These are phyloP conservation scores for Bombus consobrinus DNA, from an alignment of 1,140 invertebrate genomes.

Conservation along the genomic window DNA sequence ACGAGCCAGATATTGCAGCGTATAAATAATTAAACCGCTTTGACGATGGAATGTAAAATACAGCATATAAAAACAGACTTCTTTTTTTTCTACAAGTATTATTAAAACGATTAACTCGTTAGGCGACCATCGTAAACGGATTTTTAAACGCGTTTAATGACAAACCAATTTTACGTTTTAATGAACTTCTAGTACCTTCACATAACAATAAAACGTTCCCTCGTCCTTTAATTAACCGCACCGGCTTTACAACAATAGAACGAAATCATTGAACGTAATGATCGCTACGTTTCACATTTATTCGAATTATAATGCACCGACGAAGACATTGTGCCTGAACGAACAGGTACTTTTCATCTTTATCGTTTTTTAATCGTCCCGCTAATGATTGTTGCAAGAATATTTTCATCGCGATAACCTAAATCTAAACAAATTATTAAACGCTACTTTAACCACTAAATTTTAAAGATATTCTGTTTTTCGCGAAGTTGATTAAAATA, in stretches of 20 bases:
- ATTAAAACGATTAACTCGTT: constrained; percentile 23
- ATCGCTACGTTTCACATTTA: neutral
- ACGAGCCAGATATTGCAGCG: constrained; percentile 18
- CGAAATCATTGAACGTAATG: constrained; percentile 3
- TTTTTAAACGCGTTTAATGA: neutral
- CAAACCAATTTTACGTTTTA: constrained; percentile 28
- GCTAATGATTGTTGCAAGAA: neutral
- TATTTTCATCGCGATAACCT: neutral
- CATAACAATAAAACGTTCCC: constrained; percentile 8
- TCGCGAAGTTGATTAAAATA: neutral
- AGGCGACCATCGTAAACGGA: neutral
- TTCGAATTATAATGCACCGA: neutral
- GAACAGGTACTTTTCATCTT: neutral
- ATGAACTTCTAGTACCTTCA: constrained; percentile 15
- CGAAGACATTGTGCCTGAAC: constrained; percentile 3
- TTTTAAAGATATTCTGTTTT: neutral
- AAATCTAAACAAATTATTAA: neutral
- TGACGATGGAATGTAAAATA: constrained; percentile 1
- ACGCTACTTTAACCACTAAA: neutral
- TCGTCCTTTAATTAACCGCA: constrained; percentile 18
- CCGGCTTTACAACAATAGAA: neutral
- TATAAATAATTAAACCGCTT: neutral
- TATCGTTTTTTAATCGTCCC: neutral
- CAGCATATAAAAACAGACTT: constrained; percentile 37
- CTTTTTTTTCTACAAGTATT: constrained; percentile 20